Conservation (phyloP, 2,888 invertebrate genomes). For the Ellobium chinense region DNA sequence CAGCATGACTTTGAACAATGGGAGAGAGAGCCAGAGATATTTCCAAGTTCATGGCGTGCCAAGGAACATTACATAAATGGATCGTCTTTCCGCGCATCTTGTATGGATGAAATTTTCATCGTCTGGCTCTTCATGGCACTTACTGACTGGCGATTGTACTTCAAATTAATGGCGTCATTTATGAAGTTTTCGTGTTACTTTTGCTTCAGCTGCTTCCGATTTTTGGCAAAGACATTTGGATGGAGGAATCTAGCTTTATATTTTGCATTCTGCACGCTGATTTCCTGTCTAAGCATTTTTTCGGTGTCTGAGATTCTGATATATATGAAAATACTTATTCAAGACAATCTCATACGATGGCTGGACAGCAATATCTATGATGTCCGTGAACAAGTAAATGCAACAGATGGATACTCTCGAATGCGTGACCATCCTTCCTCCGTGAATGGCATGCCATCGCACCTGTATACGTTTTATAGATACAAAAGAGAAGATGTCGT, state of each 20-base stretch:
- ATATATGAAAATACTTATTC: background rate
- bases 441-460: background rate
- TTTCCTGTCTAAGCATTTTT: background rate
- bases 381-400: too few species aligned
- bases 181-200: background rate
- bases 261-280: background rate
- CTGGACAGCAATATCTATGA: background rate
- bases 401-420: background rate
- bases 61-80: background rate
- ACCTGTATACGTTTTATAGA: background rate
- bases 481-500: slow-evolving; percentile 5
- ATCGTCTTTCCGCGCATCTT: background rate
- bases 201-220: background rate
- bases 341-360: background rate
- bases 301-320: background rate
- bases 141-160: background rate
- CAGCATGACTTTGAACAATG: background rate
- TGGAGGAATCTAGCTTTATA: background rate
- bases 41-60: background rate
- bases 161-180: background rate
- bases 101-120: background rate
- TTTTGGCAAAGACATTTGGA: background rate
- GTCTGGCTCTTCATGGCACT: background rate
- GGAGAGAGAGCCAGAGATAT: background rate
- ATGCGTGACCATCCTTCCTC: background rate